Conservation (phyloP, 2,113 vertebrate species). For the Xenopus borealis region DNA sequence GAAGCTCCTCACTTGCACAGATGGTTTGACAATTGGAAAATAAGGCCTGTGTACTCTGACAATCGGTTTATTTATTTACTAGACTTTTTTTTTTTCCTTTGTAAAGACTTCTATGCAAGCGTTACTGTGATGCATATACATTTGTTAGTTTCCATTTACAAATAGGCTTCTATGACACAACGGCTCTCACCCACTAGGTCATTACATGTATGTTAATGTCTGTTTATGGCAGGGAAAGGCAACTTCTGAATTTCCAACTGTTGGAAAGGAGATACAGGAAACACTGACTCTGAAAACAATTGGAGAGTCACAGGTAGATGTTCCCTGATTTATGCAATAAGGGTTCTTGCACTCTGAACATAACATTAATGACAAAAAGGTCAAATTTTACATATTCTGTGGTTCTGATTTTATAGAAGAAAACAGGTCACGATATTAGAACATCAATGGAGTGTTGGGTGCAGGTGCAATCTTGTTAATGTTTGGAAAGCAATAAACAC, state of each 20-base stretch:
- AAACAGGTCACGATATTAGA: no score
- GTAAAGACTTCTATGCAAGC: conserved; percentile 37
- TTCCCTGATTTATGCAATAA: no score
- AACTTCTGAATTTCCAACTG: not conserved
- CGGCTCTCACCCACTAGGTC: not conserved
- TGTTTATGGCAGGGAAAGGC: not conserved
- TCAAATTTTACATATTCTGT: no score
- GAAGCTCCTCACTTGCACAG: conserved; percentile 26
- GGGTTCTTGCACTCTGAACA: no score
- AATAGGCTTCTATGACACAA: not conserved
- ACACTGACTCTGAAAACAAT: not conserved
- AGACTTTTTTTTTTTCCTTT: conserved; percentile 1
- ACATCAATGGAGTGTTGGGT: no score
- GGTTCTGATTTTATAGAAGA: no score
- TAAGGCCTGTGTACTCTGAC: conserved; percentile 32
- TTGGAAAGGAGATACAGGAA: not conserved
- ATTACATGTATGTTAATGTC: conserved; percentile 1
- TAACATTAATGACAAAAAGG: no score
- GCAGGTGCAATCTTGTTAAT: no score
- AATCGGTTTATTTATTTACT: conserved; percentile 40
- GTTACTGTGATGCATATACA: conserved; percentile 14
- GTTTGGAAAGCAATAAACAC: no score
- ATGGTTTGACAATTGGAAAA: conserved; percentile 7
- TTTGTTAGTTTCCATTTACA: conserved; percentile 21
- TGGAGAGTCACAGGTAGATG: no score